Base-by-base conservation (phyloP, 1,140 invertebrate genomes). In the Prorops nasuta region DNA sequence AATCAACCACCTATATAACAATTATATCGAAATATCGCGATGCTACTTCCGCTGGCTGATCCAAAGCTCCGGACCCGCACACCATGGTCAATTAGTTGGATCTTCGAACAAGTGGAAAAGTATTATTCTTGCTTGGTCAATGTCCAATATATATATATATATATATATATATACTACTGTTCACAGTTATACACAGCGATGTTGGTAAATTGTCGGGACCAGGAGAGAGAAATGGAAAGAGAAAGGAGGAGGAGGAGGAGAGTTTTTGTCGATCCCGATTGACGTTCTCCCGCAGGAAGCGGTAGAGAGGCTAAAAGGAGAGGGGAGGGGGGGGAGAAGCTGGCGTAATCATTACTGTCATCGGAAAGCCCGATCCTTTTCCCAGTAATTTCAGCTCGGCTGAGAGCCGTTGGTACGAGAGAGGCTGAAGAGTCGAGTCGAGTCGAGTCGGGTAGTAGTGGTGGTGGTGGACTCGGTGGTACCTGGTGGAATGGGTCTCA, bases 401-500 rank as follows among this genome's bases (percentile, higher is more conserved):
- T 35, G 32, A 45, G 35, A 40, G 44, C 31, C 22, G 42, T 48
- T 22, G 53, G 41, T 49, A 14, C 39, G 42, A 18, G 36, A n/a
- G n/a, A n/a, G n/a, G n/a, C n/a, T n/a, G n/a, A n/a, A n/a, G n/a
- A n/a, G n/a, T n/a, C n/a, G 34, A 35, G 34, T 9, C 6, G 14
- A n/a, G 4, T 7, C 4, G 34, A n/a, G 34, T 7, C 4, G 34
- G 34, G 4, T 35, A 21, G 51, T 51, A 49, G 60, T 60, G 44
- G 19, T 45, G 44, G 19, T 49, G 39, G 49, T 54, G 44, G 55
- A 58, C 51, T 58, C 45, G 21, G 51, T 46, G 59, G 55, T 63
- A 64, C 50, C 60, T 54, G 52, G 53, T 56, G 57, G 63, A 66
- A 65, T 62, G 64, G 58, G 64, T 69, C 66, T 70, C 63, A 68